phyloP scores from a whole-genome alignment of 2,797 vertebrate species.

The Momotus momota region DNA sequence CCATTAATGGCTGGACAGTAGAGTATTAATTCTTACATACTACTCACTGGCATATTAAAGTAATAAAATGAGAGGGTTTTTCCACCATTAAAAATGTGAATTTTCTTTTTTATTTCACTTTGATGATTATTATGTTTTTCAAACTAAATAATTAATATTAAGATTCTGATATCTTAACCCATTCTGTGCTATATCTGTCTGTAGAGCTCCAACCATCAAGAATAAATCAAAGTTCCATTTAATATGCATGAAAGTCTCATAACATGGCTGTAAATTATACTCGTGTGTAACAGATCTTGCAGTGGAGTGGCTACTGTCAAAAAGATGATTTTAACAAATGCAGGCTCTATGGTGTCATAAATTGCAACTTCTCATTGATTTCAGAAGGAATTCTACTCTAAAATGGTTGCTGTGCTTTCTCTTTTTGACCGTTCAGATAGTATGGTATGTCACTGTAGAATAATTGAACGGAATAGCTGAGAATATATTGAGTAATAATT shows the following conservation, averaged over 20 bases:
- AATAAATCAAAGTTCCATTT: neutral
- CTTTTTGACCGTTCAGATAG: neutral
- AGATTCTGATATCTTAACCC: neutral
- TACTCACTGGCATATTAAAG: neutral
- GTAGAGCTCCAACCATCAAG: neutral
- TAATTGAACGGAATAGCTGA: neutral
- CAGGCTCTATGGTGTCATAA: neutral
- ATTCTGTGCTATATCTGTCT: neutral
- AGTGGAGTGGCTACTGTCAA: neutral
- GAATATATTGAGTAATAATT: neutral
- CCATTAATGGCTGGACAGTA: neutral
- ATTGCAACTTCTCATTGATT: neutral
- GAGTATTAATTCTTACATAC: neutral
- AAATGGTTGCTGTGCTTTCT: neutral
- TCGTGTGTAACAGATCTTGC: neutral
- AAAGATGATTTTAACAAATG: neutral
- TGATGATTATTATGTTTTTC: neutral
- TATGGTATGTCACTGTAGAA: neutral
- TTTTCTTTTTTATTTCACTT: neutral
- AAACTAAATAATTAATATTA: neutral
- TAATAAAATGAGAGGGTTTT: neutral
- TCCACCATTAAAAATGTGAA: neutral
- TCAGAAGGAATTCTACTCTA: neutral
- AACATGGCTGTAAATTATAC: neutral
- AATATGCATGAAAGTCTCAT: neutral